Conservation (phyloP, 2,113 vertebrate genomes). For the Saguinus imperator region DNA sequence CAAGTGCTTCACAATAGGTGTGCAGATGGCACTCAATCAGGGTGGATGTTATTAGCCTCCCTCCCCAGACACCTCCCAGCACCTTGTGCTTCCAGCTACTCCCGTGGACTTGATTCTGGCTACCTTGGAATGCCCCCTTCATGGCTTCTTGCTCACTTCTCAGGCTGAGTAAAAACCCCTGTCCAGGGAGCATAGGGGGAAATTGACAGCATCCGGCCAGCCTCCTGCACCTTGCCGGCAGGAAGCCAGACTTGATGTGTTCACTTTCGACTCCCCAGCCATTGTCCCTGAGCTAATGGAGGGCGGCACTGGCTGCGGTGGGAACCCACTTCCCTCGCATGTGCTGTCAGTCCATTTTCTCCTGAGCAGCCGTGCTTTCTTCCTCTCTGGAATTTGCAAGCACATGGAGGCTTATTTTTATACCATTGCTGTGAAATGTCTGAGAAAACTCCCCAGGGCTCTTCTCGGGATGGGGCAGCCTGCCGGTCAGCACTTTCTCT, state of each 20-base stretch:
- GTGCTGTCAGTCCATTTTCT: background rate
- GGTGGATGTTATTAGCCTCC: background rate
- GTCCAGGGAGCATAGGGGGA: background rate
- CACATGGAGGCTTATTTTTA: constrained; percentile 43
- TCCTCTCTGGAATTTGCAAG: background rate
- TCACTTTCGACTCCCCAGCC: background rate
- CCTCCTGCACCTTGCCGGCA: too few species aligned
- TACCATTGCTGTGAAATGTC: background rate
- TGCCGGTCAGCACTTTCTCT: background rate
- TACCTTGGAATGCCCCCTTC: fast-evolving
- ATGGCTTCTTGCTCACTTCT: background rate
- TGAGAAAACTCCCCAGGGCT: background rate
- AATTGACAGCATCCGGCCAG: background rate
- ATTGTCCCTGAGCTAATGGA: background rate
- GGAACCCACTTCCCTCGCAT: background rate
- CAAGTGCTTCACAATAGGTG: fast-evolving
- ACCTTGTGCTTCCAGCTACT: fast-evolving
- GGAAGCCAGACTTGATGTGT: background rate
- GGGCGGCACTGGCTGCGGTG: background rate
- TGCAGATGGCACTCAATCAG: fast-evolving
- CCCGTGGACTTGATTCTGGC: fast-evolving
- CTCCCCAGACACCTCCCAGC: background rate
- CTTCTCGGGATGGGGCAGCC: background rate
- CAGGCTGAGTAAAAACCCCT: background rate
- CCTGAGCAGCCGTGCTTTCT: background rate